A percentile compares a stretch with the other conserved stretches of the same genome.
These are phyloP conservation scores for Kryptopterus vitreolus DNA, from an alignment of 2,797 vertebrate genomes.

Conservation along the genomic window DNA sequence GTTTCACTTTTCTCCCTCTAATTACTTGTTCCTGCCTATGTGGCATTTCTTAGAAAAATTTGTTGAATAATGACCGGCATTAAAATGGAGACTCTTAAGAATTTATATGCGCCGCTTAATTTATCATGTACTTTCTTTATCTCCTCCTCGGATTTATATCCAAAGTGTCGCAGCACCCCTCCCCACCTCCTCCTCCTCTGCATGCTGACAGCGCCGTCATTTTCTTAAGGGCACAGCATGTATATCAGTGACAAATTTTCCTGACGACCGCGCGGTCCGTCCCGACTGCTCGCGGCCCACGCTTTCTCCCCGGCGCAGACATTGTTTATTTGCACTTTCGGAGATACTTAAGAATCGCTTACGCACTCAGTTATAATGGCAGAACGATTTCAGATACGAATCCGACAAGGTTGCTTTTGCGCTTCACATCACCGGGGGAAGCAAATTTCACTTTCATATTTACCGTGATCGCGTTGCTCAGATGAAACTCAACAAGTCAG, in stretches of 20 bases:
- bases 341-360: slow-evolving; percentile 40
- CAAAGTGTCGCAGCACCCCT: slow-evolving; percentile 85
- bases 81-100: slow-evolving; percentile 99
- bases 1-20: slow-evolving; percentile 99
- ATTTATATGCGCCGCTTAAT: slow-evolving; percentile 99
- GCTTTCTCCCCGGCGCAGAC: slow-evolving; percentile 70
- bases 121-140: slow-evolving; percentile 99
- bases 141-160: slow-evolving; percentile 98
- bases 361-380: slow-evolving; percentile 40
- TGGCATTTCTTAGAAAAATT: slow-evolving; percentile 99
- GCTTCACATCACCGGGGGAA: slow-evolving; percentile 12
- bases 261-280: slow-evolving; percentile 84
- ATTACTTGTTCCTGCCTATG: slow-evolving; percentile 99
- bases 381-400: slow-evolving; percentile 35
- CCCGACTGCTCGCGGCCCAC: slow-evolving; percentile 70
- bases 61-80: slow-evolving; percentile 99
- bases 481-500: slow-evolving; percentile 35
- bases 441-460: slow-evolving; percentile 37
- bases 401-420: slow-evolving; percentile 37
- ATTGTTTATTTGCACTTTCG: slow-evolving; percentile 80
- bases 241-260: slow-evolving; percentile 89
- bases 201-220: slow-evolving; percentile 92
- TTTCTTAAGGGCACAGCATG: slow-evolving; percentile 98
- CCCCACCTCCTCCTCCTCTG: too few species aligned
- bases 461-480: slow-evolving; percentile 3